Evolutionary conservation across 2,888 invertebrate genomes (phyloP), one percentile per base, ranked within the genome.

Genomic region (Melitaea athalia): DNA sequence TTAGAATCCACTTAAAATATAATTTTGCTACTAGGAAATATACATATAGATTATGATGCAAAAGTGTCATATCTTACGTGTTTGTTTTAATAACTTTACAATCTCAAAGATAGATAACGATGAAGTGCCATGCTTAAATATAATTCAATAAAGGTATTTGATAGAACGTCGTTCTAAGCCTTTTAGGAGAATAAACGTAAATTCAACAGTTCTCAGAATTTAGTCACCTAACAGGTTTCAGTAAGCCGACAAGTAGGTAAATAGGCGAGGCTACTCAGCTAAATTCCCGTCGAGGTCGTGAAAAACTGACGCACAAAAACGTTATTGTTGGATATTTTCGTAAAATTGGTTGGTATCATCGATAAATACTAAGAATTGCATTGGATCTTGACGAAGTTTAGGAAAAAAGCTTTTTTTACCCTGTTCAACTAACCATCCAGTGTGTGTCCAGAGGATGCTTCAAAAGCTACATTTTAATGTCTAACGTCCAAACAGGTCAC

Each of bases 201-300:
- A 57, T 68, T 47, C 63, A 42, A 61, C 49, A 63, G 55, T 68
- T 70, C 72, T 68, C 55, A 68, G 70, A 61, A 72, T 68, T 64
- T 49, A 61, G 53, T 57, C 57, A 67, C 63, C 64, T 63, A 63
- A 67, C 67, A 64, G 63, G 69, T 67, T 64, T 64, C 57, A 67
- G 59, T 66, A 62, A 66, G 62, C 59, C 65, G 53, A 62, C 68
- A 72, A 67, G 60, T 70, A 70, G 70, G 72, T 70, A 74, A 73
- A 70, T 67, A 70, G 72, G 72, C 68, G 64, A 71, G 64, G 64
- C 63, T 63, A 69, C 50, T 74, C 74, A 71, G 71, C 74, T 72
- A 61, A 74, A 74, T 72, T 74, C 69, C 63, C 68, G 57, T 43
- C 69, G 67, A 74, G 70, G 74, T 69, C 69, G 47, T 53, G 59